Percentiles rank a stretch among this genome's conserved stretches.
Evolutionary conservation across 2,113 vertebrate species (phyloP).

Genomic region (Solenodon paradoxus): DNA sequence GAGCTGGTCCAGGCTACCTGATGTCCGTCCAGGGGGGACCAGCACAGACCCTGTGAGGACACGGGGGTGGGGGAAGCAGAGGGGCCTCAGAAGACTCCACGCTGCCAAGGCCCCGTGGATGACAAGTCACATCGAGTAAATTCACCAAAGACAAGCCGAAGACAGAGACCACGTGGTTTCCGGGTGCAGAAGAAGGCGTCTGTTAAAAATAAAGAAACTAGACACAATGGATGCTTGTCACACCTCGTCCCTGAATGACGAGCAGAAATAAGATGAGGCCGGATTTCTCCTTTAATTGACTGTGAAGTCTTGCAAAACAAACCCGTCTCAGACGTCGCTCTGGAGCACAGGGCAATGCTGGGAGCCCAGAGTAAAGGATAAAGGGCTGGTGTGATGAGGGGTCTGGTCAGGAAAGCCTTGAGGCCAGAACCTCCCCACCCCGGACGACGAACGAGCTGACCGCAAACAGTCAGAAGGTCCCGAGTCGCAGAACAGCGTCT

Average conservation of each 20-base stretch:
- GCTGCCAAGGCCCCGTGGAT: too few relatives aligned
- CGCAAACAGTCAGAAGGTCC: background rate
- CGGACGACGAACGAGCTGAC: background rate
- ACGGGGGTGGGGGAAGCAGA: too few relatives aligned
- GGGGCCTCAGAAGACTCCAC: too few relatives aligned
- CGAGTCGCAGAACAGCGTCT: rapidly evolving
- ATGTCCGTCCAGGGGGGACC: too few relatives aligned
- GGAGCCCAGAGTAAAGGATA: background rate
- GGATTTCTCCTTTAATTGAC: background rate
- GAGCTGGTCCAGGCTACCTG: too few relatives aligned
- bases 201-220: background rate
- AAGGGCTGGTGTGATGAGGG: rapidly evolving
- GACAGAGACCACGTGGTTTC: background rate
- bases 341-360: background rate
- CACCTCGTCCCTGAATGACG: background rate
- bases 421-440: background rate
- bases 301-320: too few relatives aligned
- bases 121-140: too few relatives aligned
- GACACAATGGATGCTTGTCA: background rate
- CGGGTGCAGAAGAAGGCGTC: background rate
- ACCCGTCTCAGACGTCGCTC: background rate
- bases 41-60: background rate
- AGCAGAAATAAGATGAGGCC: background rate
- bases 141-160: background rate
- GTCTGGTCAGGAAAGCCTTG: background rate